phyloP scores from a whole-genome alignment of 2,797 vertebrate genomes.

The Threskiornis aethiopicus region DNA sequence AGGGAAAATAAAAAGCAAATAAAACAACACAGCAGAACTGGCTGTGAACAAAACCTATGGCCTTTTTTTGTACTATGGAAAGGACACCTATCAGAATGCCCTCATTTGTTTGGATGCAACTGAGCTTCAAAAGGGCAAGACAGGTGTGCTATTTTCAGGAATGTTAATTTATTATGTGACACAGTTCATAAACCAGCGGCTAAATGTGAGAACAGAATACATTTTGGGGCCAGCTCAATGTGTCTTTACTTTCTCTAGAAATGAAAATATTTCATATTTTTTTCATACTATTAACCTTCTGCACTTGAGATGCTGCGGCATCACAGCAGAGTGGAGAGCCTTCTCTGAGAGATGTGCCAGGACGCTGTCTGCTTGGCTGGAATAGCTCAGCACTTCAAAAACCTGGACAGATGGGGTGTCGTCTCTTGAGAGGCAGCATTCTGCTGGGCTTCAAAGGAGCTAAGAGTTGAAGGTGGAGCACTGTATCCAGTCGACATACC shows the following conservation, averaged over 20 bases:
- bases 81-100: neutral
- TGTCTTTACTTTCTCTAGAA: neutral
- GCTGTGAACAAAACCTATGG: neutral
- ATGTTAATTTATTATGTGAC: slow-evolving; percentile 7
- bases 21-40: neutral
- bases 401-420: neutral
- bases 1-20: neutral
- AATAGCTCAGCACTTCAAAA: slow-evolving; percentile 26
- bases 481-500: neutral
- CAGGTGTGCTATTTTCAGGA: neutral
- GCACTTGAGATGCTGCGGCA: neutral
- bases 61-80: neutral
- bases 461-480: neutral
- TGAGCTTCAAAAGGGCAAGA: neutral
- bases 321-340: neutral
- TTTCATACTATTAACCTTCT: neutral
- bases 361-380: neutral
- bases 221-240: neutral
- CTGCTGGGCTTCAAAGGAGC: slow-evolving; percentile 9
- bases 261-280: neutral
- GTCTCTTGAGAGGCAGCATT: neutral
- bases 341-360: neutral
- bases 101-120: slow-evolving; percentile 19
- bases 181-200: neutral
- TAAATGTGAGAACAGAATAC: neutral